These are phyloP conservation scores for Drosophila triauraria DNA, from an alignment of 1,140 invertebrate genomes.

Conservation along the genomic window DNA sequence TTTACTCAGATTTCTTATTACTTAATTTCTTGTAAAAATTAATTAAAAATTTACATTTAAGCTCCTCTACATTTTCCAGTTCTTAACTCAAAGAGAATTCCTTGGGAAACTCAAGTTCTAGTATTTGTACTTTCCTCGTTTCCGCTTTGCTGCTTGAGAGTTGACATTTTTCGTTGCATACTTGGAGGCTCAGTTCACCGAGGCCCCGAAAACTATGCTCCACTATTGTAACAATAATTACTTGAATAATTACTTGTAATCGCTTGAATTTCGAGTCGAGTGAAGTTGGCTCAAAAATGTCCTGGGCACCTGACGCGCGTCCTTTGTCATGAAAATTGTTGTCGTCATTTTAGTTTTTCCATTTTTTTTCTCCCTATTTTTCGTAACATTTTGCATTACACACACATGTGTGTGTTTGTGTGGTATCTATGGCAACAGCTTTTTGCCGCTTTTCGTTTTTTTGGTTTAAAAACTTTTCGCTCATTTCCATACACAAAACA, in stretches of 20 bases:
- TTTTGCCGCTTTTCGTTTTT: slow-evolving; percentile 9
- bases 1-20: no score
- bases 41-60: no score
- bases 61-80: no score
- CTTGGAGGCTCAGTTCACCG: slow-evolving; percentile 17
- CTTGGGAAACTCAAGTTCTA: no score
- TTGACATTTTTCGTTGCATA: slow-evolving; percentile 49
- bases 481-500: slow-evolving; percentile 17
- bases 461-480: slow-evolving; percentile 34
- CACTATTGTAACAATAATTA: slow-evolving; percentile 48
- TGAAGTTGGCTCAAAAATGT: slow-evolving; percentile 22
- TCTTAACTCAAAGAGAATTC: no score
- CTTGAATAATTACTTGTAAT: slow-evolving; percentile 24
- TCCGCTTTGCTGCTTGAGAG: slow-evolving; percentile 1
- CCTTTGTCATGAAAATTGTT: slow-evolving; percentile 29
- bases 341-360: slow-evolving; percentile 1
- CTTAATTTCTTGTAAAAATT: no score
- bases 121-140: neutral
- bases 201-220: slow-evolving; percentile 34
- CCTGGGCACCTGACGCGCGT: neutral
- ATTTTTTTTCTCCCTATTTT: slow-evolving; percentile 10
- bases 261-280: slow-evolving; percentile 35
- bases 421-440: slow-evolving; percentile 56
- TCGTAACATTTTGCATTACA: slow-evolving; percentile 7
- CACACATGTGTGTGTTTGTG: neutral